These are phyloP conservation scores for Acropternis orthonyx DNA, from an alignment of 2,797 vertebrate species.

Conservation along the genomic window DNA sequence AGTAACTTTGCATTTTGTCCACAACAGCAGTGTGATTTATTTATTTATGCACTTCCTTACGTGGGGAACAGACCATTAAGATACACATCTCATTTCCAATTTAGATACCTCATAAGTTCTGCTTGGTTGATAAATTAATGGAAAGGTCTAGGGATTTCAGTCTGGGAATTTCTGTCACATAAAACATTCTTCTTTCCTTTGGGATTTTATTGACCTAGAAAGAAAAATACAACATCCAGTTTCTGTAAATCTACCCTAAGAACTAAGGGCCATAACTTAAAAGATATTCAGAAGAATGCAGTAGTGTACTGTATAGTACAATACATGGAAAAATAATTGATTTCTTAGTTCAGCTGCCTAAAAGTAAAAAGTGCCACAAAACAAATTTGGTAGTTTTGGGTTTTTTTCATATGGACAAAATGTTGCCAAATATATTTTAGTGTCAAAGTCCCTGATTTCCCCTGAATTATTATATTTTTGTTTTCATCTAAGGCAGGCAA, in stretches of 20 bases:
- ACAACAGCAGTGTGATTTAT: neutral
- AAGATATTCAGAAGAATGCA: neutral
- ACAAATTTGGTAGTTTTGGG: neutral
- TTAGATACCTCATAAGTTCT: conserved; percentile 37
- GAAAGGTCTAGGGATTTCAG: neutral
- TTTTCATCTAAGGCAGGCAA: neutral
- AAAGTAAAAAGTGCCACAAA: neutral
- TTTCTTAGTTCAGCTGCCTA: neutral
- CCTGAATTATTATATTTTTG: neutral
- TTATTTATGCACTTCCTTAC: conserved; percentile 25
- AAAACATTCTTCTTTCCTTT: neutral
- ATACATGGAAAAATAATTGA: neutral
- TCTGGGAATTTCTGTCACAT: neutral
- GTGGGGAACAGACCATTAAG: neutral
- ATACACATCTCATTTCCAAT: conserved; percentile 28
- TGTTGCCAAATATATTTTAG: neutral
- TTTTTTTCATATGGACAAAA: neutral
- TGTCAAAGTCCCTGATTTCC: neutral
- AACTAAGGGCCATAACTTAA: neutral
- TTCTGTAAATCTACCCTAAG: neutral
- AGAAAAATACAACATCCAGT: neutral
- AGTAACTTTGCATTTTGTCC: conserved; percentile 20
- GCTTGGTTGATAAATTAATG: neutral
- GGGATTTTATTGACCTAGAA: conserved; percentile 20
- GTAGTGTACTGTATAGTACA: neutral